Evolutionary conservation across 1,140 invertebrate species (phyloP), one percentile per base, ranked within the genome.

Genomic region (Calliopsis andreniformis): DNA sequence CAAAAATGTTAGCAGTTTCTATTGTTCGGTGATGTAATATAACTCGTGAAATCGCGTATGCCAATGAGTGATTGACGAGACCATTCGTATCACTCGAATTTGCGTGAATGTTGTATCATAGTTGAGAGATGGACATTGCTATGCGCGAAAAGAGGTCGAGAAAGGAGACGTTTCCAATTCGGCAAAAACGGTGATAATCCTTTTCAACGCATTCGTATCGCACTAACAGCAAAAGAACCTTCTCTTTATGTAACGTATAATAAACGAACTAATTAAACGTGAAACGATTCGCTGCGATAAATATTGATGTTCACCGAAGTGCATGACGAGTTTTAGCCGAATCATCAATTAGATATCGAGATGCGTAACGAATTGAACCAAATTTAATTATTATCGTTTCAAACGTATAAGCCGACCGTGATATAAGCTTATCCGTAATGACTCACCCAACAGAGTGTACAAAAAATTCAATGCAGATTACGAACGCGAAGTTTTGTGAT

Each of bases 221-320:
- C 63, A 25, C 32, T 35, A 23, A 39, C 30, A n/a, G n/a, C n/a
- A n/a, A 10, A 59, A 66, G 23, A 18, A 28, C 39, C 51, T 42
- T 8, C 28, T 25, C 35, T 53, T 82, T 78, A 78, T 63, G 25
- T 78, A 78, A 82, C 39, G 23, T n/a, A 51, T 53, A 64, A 82
- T 66, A 59, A 67, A 80, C 56, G 47, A 67, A 42, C 53, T 68
- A 70, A 72, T 45, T 23, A 39, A 25, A 75, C 30, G 47, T 32
- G n/a, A n/a, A 53, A 5, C 56, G 67, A 58, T 25, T 39, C 56
- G 56, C 47, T 23, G 32, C 16, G 79, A 82, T 82, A 82, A 82
- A 82, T 59, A 75, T 64, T 49, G 32, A 45, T 67, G n/a, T 23
- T 18, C 14, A 18, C 42, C 32, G 28, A 3, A 53, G 8, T 8